Conservation (phyloP, 35 echinoderm and acorn worm genomes). For the Lytechinus pictus region DNA sequence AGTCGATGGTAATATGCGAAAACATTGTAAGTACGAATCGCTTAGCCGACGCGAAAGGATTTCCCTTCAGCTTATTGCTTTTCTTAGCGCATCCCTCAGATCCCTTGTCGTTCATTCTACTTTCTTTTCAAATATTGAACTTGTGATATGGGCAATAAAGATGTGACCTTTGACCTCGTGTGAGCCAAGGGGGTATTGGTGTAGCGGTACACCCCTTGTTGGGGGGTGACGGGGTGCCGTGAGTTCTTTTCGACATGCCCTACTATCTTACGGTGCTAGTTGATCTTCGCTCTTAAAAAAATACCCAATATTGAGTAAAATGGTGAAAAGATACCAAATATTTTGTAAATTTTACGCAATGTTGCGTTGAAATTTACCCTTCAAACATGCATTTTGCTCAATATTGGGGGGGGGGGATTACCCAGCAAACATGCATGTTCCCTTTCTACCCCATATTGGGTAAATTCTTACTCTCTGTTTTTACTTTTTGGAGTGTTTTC, state of each 20-base stretch:
- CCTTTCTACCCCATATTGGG: too few species aligned
- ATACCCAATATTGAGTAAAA: too few species aligned
- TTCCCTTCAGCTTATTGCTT: not conserved
- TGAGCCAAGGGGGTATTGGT: slow-evolving; percentile 30
- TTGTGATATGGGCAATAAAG: slow-evolving; percentile 45
- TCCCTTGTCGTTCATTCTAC: not conserved
- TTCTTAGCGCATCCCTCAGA: slow-evolving; percentile 44
- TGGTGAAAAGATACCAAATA: too few species aligned
- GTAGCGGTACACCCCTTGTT: not conserved
- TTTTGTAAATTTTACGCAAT: too few species aligned
- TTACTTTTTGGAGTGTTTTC: too few species aligned
- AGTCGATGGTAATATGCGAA: not conserved
- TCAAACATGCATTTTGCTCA: too few species aligned
- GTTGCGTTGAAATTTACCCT: too few species aligned
- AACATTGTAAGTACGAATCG: slow-evolving; percentile 18
- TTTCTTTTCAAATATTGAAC: slow-evolving; percentile 38
- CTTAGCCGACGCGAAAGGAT: not conserved
- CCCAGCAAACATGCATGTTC: too few species aligned
- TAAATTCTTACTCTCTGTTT: too few species aligned
- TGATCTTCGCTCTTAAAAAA: too few species aligned
- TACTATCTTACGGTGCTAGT: not conserved
- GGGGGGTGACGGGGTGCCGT: not conserved
- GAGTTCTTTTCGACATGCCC: not conserved
- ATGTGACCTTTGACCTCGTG: slow-evolving; percentile 17
- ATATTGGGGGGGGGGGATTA: too few species aligned